Base-by-base conservation (phyloP, 2,888 invertebrate species). In the Spicauda simplicius region DNA sequence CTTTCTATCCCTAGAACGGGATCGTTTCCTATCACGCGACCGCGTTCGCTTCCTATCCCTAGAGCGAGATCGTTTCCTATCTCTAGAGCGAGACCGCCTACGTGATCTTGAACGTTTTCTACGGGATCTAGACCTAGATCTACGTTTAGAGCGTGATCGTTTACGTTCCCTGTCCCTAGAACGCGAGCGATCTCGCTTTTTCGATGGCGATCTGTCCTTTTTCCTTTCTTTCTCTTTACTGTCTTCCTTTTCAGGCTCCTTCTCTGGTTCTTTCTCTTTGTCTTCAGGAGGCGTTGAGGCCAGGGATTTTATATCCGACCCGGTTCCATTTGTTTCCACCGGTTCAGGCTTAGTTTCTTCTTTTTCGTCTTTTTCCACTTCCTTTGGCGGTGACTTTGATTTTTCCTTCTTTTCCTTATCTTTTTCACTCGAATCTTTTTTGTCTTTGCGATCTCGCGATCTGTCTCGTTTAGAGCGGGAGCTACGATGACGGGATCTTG, bases 61-160 rank as follows among this genome's bases (percentile, higher is more conserved):
- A 0, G 93, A 93, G 0, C 88, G 84, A 8, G 91, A 87, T 16
- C 84, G 80, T 73, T 94, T 94, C 50, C 88, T 87, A 2, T 94
- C 93, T 20, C 86, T 80, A 0, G 91, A 91, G 2, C 91, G 85
- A 0, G 90, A 83, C 50, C 84, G 76, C 50, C 76, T 87, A 6
- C 93, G 85, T 1, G 94, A 94, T 1, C 94, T 88, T 0, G 94
- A 91, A 0, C 91, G 93, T 84, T 86, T 94, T 77, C 90, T 85
- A 50, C 86, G 80, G 1, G 91, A 91, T 53, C 95, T 88, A 0
- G 95, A 95, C 33, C 94, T 88, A n/a, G 95, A 95, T 19, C 95
- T 84, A 79, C 95, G 94, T 63, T 94, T 93, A 50, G 95, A 96
- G 1, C 95, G 91, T 0, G 96, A 93, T 4, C 93, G 82, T 16